phyloP scores from a whole-genome alignment of 2,888 invertebrate genomes.

The Tetranychus piercei region DNA sequence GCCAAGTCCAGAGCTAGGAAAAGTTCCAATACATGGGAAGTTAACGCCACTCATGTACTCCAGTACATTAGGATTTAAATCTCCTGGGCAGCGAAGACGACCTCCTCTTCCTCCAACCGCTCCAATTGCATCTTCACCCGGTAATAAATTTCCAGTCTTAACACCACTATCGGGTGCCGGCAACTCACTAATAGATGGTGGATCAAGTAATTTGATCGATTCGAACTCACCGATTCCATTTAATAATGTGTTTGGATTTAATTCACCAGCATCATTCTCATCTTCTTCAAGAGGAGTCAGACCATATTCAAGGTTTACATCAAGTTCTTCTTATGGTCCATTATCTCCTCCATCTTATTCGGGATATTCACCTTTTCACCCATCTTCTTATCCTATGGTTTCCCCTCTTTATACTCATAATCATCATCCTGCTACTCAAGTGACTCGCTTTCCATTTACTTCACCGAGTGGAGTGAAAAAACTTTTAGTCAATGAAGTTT shows the following conservation, averaged over 20 bases:
- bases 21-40: background rate
- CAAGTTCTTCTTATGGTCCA: background rate
- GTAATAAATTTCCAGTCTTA: background rate
- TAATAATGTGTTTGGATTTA: background rate
- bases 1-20: background rate
- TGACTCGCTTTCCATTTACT: background rate
- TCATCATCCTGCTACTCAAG: background rate
- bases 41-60: background rate
- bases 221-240: background rate
- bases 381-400: background rate
- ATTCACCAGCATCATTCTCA: background rate
- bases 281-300: background rate
- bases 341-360: background rate
- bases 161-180: background rate
- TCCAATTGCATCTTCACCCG: background rate
- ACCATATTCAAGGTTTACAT: background rate
- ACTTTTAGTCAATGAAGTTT: background rate
- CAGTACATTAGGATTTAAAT: background rate
- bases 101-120: background rate
- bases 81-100: background rate
- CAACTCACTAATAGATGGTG: background rate
- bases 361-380: background rate
- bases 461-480: background rate
- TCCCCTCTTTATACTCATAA: background rate
- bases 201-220: background rate